Percentiles rank a stretch among this genome's conserved stretches.
Conservation (phyloP, 2,113 vertebrate genomes). For the Mungos mungo region DNA sequence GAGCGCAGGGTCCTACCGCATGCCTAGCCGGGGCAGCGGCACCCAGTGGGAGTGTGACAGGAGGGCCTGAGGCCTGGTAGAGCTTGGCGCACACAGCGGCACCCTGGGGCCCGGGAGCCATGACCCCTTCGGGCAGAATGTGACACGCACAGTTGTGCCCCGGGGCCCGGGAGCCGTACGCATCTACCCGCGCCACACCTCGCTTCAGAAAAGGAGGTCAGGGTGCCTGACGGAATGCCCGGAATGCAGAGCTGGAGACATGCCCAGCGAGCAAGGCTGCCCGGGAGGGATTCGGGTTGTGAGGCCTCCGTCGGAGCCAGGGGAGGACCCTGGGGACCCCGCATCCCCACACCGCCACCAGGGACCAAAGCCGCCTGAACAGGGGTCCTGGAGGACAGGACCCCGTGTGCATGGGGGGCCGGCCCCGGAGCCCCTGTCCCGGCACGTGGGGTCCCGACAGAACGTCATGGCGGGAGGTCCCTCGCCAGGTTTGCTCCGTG, state of each 20-base stretch:
- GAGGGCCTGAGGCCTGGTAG: neutral
- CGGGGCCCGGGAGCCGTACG: no score
- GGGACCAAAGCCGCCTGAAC: neutral
- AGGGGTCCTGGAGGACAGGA: no score
- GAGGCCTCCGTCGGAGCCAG: neutral
- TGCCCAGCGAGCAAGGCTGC: neutral
- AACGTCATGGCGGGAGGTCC: neutral
- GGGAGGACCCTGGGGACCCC: no score
- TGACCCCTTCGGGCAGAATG: no score
- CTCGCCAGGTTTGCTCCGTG: neutral
- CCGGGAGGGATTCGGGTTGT: neutral
- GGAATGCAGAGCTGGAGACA: neutral
- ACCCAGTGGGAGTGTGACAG: fast-evolving
- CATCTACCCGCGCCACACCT: neutral
- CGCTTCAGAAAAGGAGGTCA: neutral
- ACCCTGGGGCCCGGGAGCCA: no score
- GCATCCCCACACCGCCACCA: neutral
- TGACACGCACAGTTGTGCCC: no score
- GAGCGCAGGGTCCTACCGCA: neutral
- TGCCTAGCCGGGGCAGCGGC: no score
- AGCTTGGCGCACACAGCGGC: neutral
- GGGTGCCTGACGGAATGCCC: neutral
- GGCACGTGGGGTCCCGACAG: neutral
- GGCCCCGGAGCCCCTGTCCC: no score
- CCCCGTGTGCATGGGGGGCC: no score